phyloP scores from a whole-genome alignment of 2,113 vertebrate species.

The Shinisaurus crocodilurus region DNA sequence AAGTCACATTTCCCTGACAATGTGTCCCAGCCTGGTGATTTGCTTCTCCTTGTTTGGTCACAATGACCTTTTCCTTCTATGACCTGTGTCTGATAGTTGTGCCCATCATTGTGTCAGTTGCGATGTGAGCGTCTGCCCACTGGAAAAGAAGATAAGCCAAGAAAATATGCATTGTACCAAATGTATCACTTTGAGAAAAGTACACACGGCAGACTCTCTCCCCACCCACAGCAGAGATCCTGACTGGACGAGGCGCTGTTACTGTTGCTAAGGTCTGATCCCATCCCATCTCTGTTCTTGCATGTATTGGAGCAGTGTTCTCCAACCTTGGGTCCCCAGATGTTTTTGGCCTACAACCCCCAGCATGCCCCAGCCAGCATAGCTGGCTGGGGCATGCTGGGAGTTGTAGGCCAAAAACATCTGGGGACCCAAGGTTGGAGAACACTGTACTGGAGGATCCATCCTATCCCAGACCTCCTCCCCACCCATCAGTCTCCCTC shows the following conservation, averaged over 20 bases:
- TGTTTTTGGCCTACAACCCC: too few relatives aligned
- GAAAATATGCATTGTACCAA: not conserved
- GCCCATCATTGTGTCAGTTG: constrained; percentile 13
- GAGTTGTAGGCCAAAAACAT: too few relatives aligned
- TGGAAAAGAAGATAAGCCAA: not conserved
- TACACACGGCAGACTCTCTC: not conserved
- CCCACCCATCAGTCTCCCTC: not conserved
- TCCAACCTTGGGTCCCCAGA: too few relatives aligned
- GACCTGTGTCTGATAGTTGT: constrained; percentile 19
- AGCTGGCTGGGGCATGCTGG: too few relatives aligned
- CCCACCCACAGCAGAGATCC: not conserved
- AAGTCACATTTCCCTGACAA: not conserved
- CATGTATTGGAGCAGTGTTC: too few relatives aligned
- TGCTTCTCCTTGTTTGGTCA: not conserved
- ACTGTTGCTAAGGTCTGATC: not conserved
- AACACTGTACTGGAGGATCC: not conserved
- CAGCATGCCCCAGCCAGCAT: too few relatives aligned
- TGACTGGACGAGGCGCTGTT: not conserved
- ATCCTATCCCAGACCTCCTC: not conserved
- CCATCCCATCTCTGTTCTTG: not conserved
- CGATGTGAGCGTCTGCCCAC: constrained; percentile 13
- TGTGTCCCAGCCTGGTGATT: not conserved
- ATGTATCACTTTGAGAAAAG: constrained; percentile 12
- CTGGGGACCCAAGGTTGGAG: too few relatives aligned
- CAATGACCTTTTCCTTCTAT: constrained; percentile 18